These are phyloP conservation scores for Tympanuchus pallidicinctus DNA, from an alignment of 2,113 vertebrate species.

Conservation along the genomic window DNA sequence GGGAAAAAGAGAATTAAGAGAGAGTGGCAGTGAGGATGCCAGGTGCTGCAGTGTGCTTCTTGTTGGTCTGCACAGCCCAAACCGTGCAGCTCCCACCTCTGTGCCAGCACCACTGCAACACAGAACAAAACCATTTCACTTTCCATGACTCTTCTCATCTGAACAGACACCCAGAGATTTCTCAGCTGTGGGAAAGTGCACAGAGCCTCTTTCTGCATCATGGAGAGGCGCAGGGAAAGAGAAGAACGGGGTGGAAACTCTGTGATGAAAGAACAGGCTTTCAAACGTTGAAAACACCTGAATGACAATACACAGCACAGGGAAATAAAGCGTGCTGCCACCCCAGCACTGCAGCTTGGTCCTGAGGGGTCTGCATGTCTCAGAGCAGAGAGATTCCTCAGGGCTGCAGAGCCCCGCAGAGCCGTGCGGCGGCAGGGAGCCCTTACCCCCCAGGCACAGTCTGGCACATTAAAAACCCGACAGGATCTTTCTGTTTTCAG, in stretches of 20 bases:
- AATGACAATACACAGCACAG: constrained; percentile 3
- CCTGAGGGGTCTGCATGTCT: background rate
- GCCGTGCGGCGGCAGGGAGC: constrained; percentile 33
- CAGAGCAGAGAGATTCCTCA: background rate
- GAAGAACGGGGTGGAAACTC: background rate
- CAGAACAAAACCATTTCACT: background rate
- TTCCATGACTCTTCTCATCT: constrained; percentile 16
- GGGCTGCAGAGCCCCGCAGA: background rate
- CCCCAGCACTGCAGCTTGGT: constrained; percentile 13
- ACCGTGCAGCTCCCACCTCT: background rate
- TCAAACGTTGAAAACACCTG: constrained; percentile 35
- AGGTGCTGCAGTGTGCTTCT: background rate
- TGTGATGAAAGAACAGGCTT: constrained; percentile 4
- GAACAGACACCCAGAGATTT: constrained; percentile 4
- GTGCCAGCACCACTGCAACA: background rate
- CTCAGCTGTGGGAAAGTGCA: background rate
- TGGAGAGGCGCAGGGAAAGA: background rate
- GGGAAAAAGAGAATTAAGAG: background rate
- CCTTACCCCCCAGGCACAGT: constrained; percentile 48
- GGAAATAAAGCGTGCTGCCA: constrained; percentile 19
- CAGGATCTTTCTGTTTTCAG: constrained; percentile 45
- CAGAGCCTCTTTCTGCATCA: background rate
- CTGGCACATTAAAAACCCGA: constrained; percentile 39
- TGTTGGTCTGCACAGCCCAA: background rate
- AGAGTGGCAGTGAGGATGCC: background rate